phyloP scores from a whole-genome alignment of 2,888 invertebrate genomes.

The Malthinus flaveolus region DNA sequence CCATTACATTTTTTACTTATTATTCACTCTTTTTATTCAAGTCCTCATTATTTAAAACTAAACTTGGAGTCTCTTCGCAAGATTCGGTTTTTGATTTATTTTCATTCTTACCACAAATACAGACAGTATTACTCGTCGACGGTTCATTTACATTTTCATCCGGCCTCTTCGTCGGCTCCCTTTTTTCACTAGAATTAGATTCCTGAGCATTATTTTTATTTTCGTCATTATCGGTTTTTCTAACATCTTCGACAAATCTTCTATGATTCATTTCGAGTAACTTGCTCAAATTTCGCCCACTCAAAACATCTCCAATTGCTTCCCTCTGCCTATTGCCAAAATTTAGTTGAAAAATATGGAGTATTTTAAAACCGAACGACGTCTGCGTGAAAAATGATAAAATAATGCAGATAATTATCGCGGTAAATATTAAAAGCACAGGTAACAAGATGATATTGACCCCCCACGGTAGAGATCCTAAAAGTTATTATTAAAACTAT shows the following conservation, averaged over 20 bases:
- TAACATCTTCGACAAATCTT: conserved; percentile 27
- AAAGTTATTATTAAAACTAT: neutral
- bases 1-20: too few species aligned
- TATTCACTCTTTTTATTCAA: too few species aligned
- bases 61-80: too few species aligned
- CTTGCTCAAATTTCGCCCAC: conserved; percentile 15
- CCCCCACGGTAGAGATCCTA: conserved; percentile 24
- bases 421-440: conserved; percentile 19
- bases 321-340: conserved; percentile 23
- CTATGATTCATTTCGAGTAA: conserved; percentile 21
- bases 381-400: conserved; percentile 25
- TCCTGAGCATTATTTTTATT: neutral
- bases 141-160: too few species aligned
- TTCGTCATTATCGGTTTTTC: neutral
- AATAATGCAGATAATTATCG: conserved; percentile 20
- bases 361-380: conserved; percentile 21
- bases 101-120: too few species aligned
- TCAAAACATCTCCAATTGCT: conserved; percentile 14
- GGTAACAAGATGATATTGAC: conserved; percentile 20
- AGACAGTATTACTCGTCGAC: too few species aligned
- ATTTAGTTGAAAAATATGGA: conserved; percentile 19
- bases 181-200: neutral
- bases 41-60: too few species aligned
- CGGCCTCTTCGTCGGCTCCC: too few species aligned
- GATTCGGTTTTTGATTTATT: too few species aligned